Conservation (phyloP, 2,888 invertebrate genomes). For the Lithophane ornitopus region DNA sequence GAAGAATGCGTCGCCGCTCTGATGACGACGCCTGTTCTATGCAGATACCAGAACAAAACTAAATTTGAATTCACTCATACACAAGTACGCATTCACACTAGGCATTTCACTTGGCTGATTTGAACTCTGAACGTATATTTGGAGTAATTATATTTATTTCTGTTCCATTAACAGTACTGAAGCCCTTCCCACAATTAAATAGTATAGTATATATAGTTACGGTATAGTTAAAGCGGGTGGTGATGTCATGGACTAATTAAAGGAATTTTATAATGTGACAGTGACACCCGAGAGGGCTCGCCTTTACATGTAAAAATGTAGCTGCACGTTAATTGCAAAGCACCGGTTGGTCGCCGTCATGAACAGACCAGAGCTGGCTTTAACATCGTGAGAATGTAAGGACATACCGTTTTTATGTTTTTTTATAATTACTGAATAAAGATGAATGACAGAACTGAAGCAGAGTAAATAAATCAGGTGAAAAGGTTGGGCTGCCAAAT, state of each 20-base stretch:
- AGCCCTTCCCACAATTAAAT: conserved; percentile 46
- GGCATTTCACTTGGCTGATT: background rate
- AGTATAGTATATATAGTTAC: too few species aligned
- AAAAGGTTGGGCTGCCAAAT: background rate
- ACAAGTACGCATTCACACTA: conserved; percentile 24
- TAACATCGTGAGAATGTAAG: conserved; percentile 74
- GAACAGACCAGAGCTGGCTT: conserved; percentile 61
- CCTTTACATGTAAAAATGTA: conserved; percentile 59
- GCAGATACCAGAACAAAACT: conserved; percentile 56
- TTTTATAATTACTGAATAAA: background rate
- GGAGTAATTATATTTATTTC: conserved; percentile 13
- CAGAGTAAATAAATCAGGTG: background rate
- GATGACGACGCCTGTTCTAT: conserved; percentile 62
- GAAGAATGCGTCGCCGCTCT: conserved; percentile 76
- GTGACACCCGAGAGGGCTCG: conserved; percentile 63
- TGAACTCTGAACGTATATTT: conserved; percentile 4
- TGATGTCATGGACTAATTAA: conserved; percentile 78
- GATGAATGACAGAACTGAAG: background rate
- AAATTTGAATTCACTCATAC: conserved; percentile 42
- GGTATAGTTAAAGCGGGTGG: conserved; percentile 49
- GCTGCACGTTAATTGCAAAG: conserved; percentile 60
- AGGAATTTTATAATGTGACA: conserved; percentile 70
- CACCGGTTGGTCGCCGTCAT: conserved; percentile 56
- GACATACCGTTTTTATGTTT: conserved; percentile 11
- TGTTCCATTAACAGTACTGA: conserved; percentile 7